These are phyloP conservation scores for Papilio protenor DNA, from an alignment of 2,888 invertebrate species.

Conservation along the genomic window DNA sequence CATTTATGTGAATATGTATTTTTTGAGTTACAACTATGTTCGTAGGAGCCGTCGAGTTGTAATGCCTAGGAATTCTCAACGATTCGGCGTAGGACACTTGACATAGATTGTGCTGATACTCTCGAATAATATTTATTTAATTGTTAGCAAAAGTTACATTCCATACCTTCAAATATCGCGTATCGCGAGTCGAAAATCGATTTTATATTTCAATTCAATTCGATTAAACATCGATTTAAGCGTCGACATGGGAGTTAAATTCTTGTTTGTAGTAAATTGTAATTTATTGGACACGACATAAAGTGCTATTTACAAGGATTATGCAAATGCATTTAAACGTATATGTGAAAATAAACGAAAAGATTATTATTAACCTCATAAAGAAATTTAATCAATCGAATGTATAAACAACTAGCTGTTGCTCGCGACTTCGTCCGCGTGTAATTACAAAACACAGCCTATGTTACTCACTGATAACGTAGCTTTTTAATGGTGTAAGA, in stretches of 20 bases:
- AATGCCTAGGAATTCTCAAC: constrained; percentile 27
- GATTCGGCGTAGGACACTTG: constrained; percentile 26
- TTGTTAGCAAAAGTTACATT: constrained; percentile 15
- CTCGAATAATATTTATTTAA: constrained; percentile 12
- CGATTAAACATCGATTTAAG: constrained; percentile 11
- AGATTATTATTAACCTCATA: too few relatives aligned
- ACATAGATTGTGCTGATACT: constrained; percentile 26
- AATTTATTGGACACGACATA: neutral
- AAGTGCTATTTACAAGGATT: neutral
- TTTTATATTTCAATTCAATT: constrained; percentile 18
- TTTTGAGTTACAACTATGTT: neutral
- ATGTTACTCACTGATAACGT: too few relatives aligned
- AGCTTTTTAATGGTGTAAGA: too few relatives aligned
- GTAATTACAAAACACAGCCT: too few relatives aligned
- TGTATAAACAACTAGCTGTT: too few relatives aligned
- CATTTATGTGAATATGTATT: neutral
- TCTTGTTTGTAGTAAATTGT: neutral
- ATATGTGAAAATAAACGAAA: too few relatives aligned
- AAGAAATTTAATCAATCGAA: too few relatives aligned
- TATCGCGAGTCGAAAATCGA: neutral
- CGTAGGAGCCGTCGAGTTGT: neutral
- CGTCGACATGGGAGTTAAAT: neutral
- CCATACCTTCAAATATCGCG: neutral
- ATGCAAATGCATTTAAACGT: too few relatives aligned
- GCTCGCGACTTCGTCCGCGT: too few relatives aligned